Base-by-base conservation (phyloP, 2,888 invertebrate species). In the Mythimna vitellina region DNA sequence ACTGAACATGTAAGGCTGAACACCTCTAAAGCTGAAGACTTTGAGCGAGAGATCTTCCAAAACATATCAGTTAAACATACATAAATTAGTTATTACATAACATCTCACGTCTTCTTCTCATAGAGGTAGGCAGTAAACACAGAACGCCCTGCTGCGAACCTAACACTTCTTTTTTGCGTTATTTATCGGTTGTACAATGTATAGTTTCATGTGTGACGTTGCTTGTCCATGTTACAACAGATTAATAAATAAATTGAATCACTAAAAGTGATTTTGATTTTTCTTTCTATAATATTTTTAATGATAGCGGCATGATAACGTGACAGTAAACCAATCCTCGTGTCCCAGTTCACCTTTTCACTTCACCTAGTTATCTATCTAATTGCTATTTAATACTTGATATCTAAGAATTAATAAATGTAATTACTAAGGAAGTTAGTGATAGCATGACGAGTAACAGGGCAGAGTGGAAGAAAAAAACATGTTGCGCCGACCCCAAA, bases 391-490 rank as follows among this genome's bases (percentile, higher is more conserved):
- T 17, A n/a, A 14, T 42, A 3, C 14, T 58, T 46, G 35, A 70
- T 71, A 71, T 71, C 58, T 35, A 64, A 1, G 1, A 32, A 25
- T 42, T 56, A 78, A 64, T 71, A 63, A 65, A n/a, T n/a, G n/a
- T n/a, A n/a, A n/a, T n/a, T n/a, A n/a, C n/a, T n/a, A n/a, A n/a
- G n/a, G n/a, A n/a, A n/a, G n/a, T n/a, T n/a, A n/a, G n/a, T n/a
- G n/a, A n/a, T n/a, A n/a, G n/a, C n/a, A n/a, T n/a, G n/a, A n/a
- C n/a, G n/a, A n/a, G n/a, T n/a, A n/a, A n/a, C n/a, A n/a, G n/a
- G n/a, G n/a, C n/a, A n/a, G n/a, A n/a, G n/a, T n/a, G n/a, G n/a
- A n/a, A n/a, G n/a, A n/a, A n/a, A n/a, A n/a, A n/a, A n/a, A n/a
- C n/a, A n/a, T n/a, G n/a, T n/a, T n/a, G n/a, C n/a, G n/a, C n/a